Evolutionary conservation across 2,888 invertebrate species (phyloP).

Genomic region (Digitonthophagus gazella): DNA sequence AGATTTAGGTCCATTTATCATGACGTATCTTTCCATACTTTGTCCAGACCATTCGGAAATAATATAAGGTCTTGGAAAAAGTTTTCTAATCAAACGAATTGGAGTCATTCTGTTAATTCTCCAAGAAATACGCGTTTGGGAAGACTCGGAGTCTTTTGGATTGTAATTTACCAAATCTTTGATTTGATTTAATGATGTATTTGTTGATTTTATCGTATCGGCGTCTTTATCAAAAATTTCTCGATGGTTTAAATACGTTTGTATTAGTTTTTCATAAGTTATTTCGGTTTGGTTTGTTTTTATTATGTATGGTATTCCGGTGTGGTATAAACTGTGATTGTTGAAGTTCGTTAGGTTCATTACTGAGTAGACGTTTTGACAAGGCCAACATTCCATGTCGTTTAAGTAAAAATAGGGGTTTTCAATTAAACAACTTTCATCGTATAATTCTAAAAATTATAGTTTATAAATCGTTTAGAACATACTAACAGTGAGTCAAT

Average conservation of each 20-base stretch:
- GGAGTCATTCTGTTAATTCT: conserved; percentile 75
- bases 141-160: conserved; percentile 32
- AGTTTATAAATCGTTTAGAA: no score
- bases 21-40: conserved; percentile 72
- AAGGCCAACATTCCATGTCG: conserved; percentile 86
- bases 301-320: conserved; percentile 59
- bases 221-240: conserved; percentile 64
- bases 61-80: conserved; percentile 70
- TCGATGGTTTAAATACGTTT: conserved; percentile 60
- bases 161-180: conserved; percentile 38
- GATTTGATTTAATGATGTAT: conserved; percentile 36
- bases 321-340: conserved; percentile 54
- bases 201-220: conserved; percentile 54
- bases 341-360: conserved; percentile 63
- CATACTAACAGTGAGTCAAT: no score
- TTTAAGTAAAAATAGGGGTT: conserved; percentile 80
- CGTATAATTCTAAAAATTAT: conserved; percentile 64
- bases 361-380: conserved; percentile 67
- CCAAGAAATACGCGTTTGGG: conserved; percentile 55
- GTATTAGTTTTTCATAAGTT: conserved; percentile 55
- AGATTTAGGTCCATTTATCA: conserved; percentile 71
- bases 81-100: conserved; percentile 66
- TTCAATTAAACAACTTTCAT: conserved; percentile 79
- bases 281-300: conserved; percentile 58
- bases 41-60: conserved; percentile 66